A percentile compares a stretch with the other conserved stretches of the same genome.
These are phyloP conservation scores for Cyaniris semiargus DNA, from an alignment of 2,888 invertebrate genomes.

Conservation along the genomic window DNA sequence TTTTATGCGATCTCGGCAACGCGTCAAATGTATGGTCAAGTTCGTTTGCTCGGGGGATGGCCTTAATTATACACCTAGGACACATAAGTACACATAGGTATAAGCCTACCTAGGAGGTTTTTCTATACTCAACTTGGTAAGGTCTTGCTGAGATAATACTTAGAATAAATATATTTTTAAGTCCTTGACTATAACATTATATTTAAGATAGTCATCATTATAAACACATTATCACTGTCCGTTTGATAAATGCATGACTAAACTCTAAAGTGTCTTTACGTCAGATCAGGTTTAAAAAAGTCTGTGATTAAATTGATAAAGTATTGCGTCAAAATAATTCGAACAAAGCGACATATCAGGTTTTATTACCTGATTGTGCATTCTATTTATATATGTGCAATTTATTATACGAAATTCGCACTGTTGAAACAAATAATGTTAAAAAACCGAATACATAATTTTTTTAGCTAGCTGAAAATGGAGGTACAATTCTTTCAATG, in stretches of 20 bases:
- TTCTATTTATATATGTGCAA: background rate
- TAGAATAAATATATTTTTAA: background rate
- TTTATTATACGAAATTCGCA: too few species aligned
- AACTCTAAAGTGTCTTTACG: slow-evolving; percentile 20
- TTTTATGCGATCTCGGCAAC: too few species aligned
- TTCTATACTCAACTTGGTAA: too few species aligned
- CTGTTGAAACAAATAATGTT: too few species aligned
- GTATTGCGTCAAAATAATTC: slow-evolving; percentile 25
- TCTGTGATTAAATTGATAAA: slow-evolving; percentile 34
- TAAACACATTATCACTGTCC: slow-evolving; percentile 22
- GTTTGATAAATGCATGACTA: slow-evolving; percentile 22
- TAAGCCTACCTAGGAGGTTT: too few species aligned
- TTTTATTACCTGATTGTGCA: background rate
- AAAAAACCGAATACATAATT: too few species aligned
- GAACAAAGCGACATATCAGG: background rate
- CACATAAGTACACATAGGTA: too few species aligned
- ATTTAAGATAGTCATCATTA: background rate
- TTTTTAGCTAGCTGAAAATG: too few species aligned
- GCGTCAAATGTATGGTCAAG: too few species aligned
- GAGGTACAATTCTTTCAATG: too few species aligned
- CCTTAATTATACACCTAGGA: too few species aligned
- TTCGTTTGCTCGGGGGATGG: too few species aligned
- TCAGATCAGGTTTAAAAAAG: slow-evolving; percentile 19
- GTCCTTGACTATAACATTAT: background rate
- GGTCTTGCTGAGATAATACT: background rate